These are phyloP conservation scores for Pachymerium ferrugineum DNA, from an alignment of 2,888 invertebrate genomes.

Conservation along the genomic window DNA sequence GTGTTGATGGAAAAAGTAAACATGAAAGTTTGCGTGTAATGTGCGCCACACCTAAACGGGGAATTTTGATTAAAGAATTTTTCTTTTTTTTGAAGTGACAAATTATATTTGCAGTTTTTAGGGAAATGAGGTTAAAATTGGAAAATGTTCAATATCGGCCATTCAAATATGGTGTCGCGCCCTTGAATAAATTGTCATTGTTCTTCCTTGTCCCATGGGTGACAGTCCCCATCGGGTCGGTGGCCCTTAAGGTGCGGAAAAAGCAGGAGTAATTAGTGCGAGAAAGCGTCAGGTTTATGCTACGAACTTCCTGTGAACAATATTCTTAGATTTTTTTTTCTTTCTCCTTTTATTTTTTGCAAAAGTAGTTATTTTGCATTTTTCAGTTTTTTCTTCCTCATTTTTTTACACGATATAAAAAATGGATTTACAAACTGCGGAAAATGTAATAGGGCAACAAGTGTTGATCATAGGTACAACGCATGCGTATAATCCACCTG, in stretches of 20 bases:
- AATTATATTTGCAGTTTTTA: too few relatives aligned
- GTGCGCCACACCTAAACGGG: conserved; percentile 5
- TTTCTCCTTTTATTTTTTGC: background rate
- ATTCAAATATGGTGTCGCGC: background rate
- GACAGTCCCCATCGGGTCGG: conserved; percentile 19
- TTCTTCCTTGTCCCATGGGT: background rate
- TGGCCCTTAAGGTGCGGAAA: conserved; percentile 27
- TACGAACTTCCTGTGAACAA: too few relatives aligned
- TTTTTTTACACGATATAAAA: background rate
- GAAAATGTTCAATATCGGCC: too few relatives aligned
- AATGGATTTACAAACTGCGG: background rate
- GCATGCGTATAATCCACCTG: conserved; percentile 13
- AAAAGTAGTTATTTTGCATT: background rate
- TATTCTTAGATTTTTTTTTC: background rate
- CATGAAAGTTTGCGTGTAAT: conserved; percentile 21
- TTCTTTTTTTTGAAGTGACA: background rate
- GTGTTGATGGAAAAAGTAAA: conserved; percentile 20
- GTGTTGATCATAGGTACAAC: conserved; percentile 11
- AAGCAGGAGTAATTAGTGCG: conserved; percentile 1
- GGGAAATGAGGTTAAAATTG: too few relatives aligned
- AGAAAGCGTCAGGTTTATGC: background rate
- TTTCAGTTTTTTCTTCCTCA: background rate
- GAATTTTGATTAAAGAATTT: conserved; percentile 21
- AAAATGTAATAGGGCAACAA: too few relatives aligned
- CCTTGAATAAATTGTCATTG: conserved; percentile 7